Percentiles rank a stretch among this genome's conserved stretches.
Evolutionary conservation across 2,888 invertebrate genomes (phyloP).

Genomic region (Ernsta delagoae): DNA sequence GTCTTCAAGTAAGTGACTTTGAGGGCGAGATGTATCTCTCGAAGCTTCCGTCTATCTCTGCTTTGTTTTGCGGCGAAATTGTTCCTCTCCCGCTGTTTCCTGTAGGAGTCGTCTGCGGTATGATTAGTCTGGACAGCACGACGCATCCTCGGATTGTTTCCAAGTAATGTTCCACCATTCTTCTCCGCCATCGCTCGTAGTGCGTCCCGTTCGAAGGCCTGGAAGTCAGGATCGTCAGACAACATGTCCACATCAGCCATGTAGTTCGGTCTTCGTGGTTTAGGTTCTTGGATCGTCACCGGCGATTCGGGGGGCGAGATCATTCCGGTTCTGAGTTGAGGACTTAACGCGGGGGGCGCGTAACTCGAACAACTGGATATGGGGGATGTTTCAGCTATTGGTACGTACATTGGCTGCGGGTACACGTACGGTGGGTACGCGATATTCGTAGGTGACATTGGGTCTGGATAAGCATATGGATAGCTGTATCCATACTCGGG

Average conservation of each 20-base stretch:
- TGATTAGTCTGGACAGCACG: slow-evolving; percentile 72
- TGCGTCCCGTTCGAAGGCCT: slow-evolving; percentile 88
- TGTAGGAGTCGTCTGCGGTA: slow-evolving; percentile 91
- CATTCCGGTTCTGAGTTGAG: slow-evolving; percentile 41
- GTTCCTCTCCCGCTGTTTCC: slow-evolving; percentile 94
- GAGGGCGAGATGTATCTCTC: slow-evolving; percentile 96
- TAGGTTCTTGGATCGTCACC: slow-evolving; percentile 38
- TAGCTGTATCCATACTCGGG: slow-evolving; percentile 43
- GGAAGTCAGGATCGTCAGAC: slow-evolving; percentile 85
- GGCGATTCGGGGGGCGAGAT: slow-evolving; percentile 47
- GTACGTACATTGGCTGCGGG: slow-evolving; percentile 40
- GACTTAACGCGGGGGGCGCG: slow-evolving; percentile 37
- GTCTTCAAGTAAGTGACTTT: slow-evolving; percentile 93
- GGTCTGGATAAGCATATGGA: slow-evolving; percentile 35
- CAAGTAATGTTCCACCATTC: slow-evolving; percentile 83
- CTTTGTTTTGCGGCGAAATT: slow-evolving; percentile 98
- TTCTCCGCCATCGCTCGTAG: slow-evolving; percentile 87
- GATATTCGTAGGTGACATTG: slow-evolving; percentile 35
- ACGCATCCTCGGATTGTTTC: slow-evolving; percentile 90
- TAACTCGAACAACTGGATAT: slow-evolving; percentile 44
- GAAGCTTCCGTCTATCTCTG: slow-evolving; percentile 93
- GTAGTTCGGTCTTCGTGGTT: slow-evolving; percentile 55
- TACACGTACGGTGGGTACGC: slow-evolving; percentile 39
- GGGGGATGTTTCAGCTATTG: slow-evolving; percentile 43
- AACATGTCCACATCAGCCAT: slow-evolving; percentile 77